Conservation (phyloP, 2,113 vertebrate genomes). For the rabbit (Oryctolagus cuniculus) region DNA sequence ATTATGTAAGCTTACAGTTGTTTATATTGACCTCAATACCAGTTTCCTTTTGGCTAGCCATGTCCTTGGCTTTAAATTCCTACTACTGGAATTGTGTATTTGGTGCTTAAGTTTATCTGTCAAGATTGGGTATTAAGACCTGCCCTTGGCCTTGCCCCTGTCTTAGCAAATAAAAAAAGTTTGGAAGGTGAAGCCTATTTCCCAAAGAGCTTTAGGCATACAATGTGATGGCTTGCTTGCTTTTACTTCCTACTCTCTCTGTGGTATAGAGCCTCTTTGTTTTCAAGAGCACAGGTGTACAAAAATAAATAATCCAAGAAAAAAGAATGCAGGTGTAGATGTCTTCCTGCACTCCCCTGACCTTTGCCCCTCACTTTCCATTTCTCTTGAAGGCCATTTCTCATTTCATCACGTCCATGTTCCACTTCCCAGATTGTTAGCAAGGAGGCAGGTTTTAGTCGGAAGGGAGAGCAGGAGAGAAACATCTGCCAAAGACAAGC, state of each 20-base stretch:
- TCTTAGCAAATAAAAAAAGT: conserved; percentile 14
- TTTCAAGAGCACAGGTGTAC: not conserved
- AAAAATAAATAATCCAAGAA: no score
- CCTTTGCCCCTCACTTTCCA: not conserved
- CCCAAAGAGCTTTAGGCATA: not conserved
- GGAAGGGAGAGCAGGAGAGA: conserved; percentile 6
- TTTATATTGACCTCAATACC: not conserved
- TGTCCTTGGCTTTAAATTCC: conserved; percentile 38
- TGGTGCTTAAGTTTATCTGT: conserved; percentile 9
- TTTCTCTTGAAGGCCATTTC: not conserved
- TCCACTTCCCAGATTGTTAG: conserved; percentile 10
- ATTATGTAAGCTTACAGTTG: not conserved
- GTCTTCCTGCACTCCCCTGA: not conserved
- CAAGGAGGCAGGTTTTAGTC: not conserved
- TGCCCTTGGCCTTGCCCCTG: not conserved
- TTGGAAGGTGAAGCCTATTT: not conserved
- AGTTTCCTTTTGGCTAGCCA: not conserved
- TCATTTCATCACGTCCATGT: not conserved
- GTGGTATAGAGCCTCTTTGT: conserved; percentile 14
- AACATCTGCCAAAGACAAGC: conserved; percentile 35
- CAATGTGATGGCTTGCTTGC: not conserved
- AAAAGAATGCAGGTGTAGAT: not conserved
- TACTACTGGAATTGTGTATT: not conserved
- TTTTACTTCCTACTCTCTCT: conserved; percentile 24
- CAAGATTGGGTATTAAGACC: not conserved